Percentiles rank a stretch among this genome's conserved stretches.
phyloP scores from a whole-genome alignment of 2,797 vertebrate genomes.

The Paedocypris micromegethes region DNA sequence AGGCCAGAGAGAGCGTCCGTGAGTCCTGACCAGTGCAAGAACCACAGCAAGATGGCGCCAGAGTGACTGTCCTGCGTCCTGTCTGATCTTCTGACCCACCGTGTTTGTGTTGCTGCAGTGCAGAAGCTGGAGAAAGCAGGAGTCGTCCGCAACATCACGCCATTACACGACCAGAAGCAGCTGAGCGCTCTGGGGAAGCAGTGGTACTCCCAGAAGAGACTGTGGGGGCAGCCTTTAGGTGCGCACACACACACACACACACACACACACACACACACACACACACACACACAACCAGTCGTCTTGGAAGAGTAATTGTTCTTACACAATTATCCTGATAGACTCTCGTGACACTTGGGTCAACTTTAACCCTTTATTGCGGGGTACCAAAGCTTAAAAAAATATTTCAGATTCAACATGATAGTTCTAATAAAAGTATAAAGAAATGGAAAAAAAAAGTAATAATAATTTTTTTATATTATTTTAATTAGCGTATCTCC shows the following conservation, averaged over 20 bases:
- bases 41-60: no score
- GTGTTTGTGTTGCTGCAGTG: conserved; percentile 56
- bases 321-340: background rate
- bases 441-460: no score
- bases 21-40: conserved; percentile 52
- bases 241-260: conserved; percentile 14
- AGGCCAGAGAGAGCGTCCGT: conserved; percentile 68
- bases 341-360: no score
- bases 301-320: background rate
- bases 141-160: conserved; percentile 61
- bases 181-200: conserved; percentile 59
- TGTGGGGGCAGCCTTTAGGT: conserved; percentile 73
- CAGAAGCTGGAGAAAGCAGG: conserved; percentile 64
- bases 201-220: conserved; percentile 70
- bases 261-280: conserved; percentile 2
- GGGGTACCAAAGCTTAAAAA: no score
- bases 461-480: no score
- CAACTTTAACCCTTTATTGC: no score
- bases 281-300: background rate
- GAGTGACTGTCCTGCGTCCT: no score
- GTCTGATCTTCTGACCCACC: no score
- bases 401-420: no score
- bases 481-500: no score
- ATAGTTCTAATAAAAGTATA: no score
- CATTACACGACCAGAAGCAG: conserved; percentile 61